These are phyloP conservation scores for Anastatus disparis DNA, from an alignment of 1,140 invertebrate genomes.

Conservation along the genomic window DNA sequence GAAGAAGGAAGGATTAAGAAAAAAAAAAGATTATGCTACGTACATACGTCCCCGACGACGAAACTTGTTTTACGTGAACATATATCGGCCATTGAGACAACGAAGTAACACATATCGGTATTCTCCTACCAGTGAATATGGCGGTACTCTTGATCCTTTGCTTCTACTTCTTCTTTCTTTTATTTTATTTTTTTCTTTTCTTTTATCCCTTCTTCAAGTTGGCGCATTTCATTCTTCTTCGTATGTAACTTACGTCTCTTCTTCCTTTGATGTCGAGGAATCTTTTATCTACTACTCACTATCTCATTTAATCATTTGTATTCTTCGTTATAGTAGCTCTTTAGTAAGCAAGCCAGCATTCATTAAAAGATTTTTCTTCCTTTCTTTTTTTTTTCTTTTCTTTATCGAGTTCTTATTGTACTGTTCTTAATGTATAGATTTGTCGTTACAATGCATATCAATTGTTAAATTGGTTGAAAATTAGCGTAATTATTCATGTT, in stretches of 20 bases:
- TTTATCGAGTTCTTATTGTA: no score
- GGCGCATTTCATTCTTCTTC: conserved; percentile 5
- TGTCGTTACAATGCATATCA: no score
- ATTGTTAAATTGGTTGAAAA: no score
- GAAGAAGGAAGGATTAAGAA: no score
- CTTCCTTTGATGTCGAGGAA: background rate
- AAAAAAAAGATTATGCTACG: background rate
- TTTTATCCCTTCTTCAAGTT: background rate
- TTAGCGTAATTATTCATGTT: no score
- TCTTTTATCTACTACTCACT: background rate
- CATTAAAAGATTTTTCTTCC: no score
- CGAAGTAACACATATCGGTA: background rate
- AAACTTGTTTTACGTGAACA: conserved; percentile 1
- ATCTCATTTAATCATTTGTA: conserved; percentile 23
- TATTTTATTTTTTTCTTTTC: conserved; percentile 2
- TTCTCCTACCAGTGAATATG: background rate
- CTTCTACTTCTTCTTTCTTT: no score
- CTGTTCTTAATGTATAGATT: no score
- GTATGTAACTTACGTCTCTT: background rate
- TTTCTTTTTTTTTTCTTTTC: no score
- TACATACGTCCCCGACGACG: background rate
- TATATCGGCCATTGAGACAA: conserved; percentile 5
- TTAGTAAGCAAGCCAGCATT: background rate
- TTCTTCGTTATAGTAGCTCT: background rate
- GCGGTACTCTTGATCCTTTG: background rate